Conservation (phyloP, 2,797 vertebrate species). For the Rhinichthys osculus region DNA sequence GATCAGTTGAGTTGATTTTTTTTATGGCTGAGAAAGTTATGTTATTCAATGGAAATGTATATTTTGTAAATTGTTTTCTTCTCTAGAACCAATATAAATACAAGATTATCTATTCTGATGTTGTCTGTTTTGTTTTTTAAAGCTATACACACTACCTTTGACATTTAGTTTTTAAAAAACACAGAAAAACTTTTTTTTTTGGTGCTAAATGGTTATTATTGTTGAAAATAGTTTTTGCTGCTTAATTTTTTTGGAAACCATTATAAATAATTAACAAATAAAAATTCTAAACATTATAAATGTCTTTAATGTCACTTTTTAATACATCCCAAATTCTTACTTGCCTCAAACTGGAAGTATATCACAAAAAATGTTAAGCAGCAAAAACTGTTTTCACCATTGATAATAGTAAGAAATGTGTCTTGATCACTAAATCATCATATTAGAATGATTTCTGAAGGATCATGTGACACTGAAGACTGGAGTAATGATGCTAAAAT, state of each 20-base stretch:
- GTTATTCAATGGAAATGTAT: slow-evolving; percentile 75
- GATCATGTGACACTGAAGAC: neutral
- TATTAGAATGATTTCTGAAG: neutral
- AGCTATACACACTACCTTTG: neutral
- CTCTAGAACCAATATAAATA: slow-evolving; percentile 79
- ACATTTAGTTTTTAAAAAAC: neutral
- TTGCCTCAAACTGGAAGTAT: neutral
- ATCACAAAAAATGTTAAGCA: neutral
- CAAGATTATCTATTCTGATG: slow-evolving; percentile 69
- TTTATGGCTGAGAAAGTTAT: slow-evolving; percentile 73
- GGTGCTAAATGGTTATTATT: neutral
- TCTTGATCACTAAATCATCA: neutral
- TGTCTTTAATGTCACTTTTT: neutral
- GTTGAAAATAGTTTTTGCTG: neutral
- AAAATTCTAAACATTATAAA: neutral
- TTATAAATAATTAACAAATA: neutral
- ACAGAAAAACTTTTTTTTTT: neutral
- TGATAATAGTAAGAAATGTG: neutral
- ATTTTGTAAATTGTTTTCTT: slow-evolving; percentile 82
- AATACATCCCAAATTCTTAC: neutral
- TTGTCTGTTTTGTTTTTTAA: slow-evolving; percentile 52
- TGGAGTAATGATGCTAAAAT: neutral
- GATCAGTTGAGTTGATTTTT: slow-evolving; percentile 16
- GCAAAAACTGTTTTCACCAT: neutral
- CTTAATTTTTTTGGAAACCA: neutral